Evolutionary conservation across 2,888 invertebrate genomes (phyloP).

Genomic region (Parnassius glacialis): DNA sequence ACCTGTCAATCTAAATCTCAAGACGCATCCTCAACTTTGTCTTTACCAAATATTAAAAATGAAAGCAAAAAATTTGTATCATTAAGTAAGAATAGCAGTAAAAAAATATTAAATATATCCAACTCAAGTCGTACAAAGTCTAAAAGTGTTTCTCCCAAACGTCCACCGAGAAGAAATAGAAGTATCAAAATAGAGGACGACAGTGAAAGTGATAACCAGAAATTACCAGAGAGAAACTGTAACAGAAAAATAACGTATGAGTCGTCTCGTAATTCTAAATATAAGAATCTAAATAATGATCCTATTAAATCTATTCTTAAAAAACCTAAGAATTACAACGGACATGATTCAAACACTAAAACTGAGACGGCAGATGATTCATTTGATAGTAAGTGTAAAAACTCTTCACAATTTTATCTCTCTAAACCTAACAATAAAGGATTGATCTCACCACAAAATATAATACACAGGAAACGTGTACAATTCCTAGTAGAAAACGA

Average conservation of each 20-base stretch:
- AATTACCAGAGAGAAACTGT: slow-evolving; percentile 55
- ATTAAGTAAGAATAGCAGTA: slow-evolving; percentile 60
- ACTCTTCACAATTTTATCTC: slow-evolving; percentile 83
- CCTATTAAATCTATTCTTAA: slow-evolving; percentile 82
- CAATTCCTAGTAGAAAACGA: slow-evolving; percentile 86
- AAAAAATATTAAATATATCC: slow-evolving; percentile 54
- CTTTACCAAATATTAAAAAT: slow-evolving; percentile 71
- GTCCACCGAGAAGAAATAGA: slow-evolving; percentile 81
- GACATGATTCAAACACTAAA: slow-evolving; percentile 48
- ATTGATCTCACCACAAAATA: slow-evolving; percentile 49
- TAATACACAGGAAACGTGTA: slow-evolving; percentile 83
- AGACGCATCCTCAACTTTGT: slow-evolving; percentile 54
- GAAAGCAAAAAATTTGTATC: slow-evolving; percentile 63
- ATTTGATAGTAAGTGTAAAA: slow-evolving; percentile 55
- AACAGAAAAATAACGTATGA: slow-evolving; percentile 52
- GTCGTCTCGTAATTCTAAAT: slow-evolving; percentile 49
- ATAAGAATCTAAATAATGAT: slow-evolving; percentile 60
- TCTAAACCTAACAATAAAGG: slow-evolving; percentile 77
- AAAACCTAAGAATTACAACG: slow-evolving; percentile 73
- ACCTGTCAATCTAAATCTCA: slow-evolving; percentile 59
- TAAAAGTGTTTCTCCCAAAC: slow-evolving; percentile 81
- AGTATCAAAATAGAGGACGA: slow-evolving; percentile 73
- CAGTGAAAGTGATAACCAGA: slow-evolving; percentile 75
- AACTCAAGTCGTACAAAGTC: slow-evolving; percentile 64
- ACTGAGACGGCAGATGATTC: slow-evolving; percentile 53